Conservation (phyloP, 2,888 invertebrate species). For the Trichopoda pennipes region DNA sequence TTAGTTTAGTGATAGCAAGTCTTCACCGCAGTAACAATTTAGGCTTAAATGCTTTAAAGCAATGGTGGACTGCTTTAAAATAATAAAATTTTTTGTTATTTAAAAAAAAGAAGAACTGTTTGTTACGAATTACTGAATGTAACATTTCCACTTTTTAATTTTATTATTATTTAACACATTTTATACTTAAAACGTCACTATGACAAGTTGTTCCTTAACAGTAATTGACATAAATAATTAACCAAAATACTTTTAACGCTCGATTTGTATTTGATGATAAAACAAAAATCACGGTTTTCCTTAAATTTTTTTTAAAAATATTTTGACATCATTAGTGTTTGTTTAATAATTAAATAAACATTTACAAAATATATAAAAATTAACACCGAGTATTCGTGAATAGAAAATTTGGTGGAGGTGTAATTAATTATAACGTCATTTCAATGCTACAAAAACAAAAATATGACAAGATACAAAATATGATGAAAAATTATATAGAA, state of each 20-base stretch:
- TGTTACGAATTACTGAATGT: too few relatives aligned
- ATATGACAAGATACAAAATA: neutral
- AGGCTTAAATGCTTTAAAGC: too few relatives aligned
- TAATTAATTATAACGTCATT: slow-evolving; percentile 20
- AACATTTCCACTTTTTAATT: too few relatives aligned
- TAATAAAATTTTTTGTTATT: too few relatives aligned
- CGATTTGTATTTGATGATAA: neutral
- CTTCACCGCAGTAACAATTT: too few relatives aligned
- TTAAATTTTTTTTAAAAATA: slow-evolving; percentile 10
- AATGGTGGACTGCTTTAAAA: too few relatives aligned
- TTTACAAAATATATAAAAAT: slow-evolving; percentile 1
- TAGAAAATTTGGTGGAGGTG: slow-evolving; percentile 3
- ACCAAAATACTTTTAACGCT: neutral
- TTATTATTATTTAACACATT: too few relatives aligned
- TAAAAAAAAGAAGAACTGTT: too few relatives aligned
- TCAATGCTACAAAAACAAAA: neutral
- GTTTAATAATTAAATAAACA: slow-evolving; percentile 38
- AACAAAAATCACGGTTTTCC: neutral
- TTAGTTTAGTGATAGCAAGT: too few relatives aligned
- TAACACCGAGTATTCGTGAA: slow-evolving; percentile 15
- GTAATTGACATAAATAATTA: too few relatives aligned
- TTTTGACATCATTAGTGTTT: slow-evolving; percentile 22
- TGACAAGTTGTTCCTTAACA: too few relatives aligned
- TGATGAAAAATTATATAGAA: neutral
- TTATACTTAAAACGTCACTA: too few relatives aligned